Evolutionary conservation across 1,140 invertebrate genomes (phyloP).

Genomic region (Heliothis virescens): DNA sequence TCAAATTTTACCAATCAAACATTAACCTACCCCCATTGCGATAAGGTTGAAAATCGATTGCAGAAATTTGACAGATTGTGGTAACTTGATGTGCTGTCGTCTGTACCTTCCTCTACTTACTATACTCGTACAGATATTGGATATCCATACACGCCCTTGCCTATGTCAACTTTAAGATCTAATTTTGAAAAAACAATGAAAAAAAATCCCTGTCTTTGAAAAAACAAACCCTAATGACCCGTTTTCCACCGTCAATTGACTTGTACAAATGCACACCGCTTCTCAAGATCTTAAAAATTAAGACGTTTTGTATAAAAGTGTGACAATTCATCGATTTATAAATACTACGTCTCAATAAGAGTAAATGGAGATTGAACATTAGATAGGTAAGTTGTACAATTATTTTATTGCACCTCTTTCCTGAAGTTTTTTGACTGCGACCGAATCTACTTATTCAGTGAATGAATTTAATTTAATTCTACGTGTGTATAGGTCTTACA

Average conservation of each 20-base stretch:
- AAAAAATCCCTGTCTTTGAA: no score
- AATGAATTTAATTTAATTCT: not conserved
- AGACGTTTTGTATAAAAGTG: constrained; percentile 6
- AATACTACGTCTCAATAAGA: not conserved
- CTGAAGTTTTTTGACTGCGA: not conserved
- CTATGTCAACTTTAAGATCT: no score
- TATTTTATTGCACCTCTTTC: not conserved
- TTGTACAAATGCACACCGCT: not conserved
- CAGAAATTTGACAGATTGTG: no score
- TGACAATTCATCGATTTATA: not conserved
- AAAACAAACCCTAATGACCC: no score
- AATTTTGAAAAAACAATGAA: no score
- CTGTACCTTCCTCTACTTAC: no score
- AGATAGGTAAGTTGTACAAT: not conserved
- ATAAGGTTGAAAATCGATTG: no score
- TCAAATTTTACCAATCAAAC: no score
- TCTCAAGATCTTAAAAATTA: not conserved
- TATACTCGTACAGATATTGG: no score
- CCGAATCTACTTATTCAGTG: not conserved
- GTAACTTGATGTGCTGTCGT: no score
- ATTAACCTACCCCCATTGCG: no score
- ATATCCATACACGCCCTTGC: no score
- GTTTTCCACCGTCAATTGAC: not conserved
- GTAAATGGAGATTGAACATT: not conserved
- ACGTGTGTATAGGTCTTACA: not conserved